Conservation (phyloP, 2,113 vertebrate species). For the Hemichromis elongatus region DNA sequence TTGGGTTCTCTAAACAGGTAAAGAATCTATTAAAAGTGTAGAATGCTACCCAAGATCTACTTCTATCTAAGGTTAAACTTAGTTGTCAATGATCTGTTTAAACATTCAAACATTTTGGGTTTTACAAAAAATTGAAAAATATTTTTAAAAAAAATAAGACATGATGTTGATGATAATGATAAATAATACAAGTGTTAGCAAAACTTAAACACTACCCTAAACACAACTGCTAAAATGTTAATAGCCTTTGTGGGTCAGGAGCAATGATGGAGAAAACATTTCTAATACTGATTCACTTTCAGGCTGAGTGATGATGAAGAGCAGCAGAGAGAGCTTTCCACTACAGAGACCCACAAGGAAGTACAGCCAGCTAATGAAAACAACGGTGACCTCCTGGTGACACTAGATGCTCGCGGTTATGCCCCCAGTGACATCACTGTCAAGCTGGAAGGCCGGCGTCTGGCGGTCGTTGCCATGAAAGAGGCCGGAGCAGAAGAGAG, state of each 20-base stretch:
- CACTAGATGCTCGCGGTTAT: constrained; percentile 68
- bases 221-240: background rate
- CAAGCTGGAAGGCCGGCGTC: constrained; percentile 64
- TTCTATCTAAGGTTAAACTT: background rate
- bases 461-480: constrained; percentile 66
- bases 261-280: background rate
- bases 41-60: background rate
- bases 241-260: background rate
- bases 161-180: fast-evolving
- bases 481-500: constrained; percentile 43
- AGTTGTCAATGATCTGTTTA: background rate
- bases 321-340: background rate
- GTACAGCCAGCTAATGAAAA: background rate
- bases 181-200: background rate
- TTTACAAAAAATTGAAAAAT: fast-evolving
- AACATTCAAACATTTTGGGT: background rate
- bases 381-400: constrained; percentile 56
- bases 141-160: background rate
- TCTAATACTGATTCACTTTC: background rate
- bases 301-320: constrained; percentile 8
- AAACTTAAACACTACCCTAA: background rate
- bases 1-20: too few species aligned
- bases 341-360: background rate
- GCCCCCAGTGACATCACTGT: constrained; percentile 69
- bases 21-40: background rate